Evolutionary conservation across 2,113 vertebrate species (phyloP).

Genomic region (Pterocles orientalis): DNA sequence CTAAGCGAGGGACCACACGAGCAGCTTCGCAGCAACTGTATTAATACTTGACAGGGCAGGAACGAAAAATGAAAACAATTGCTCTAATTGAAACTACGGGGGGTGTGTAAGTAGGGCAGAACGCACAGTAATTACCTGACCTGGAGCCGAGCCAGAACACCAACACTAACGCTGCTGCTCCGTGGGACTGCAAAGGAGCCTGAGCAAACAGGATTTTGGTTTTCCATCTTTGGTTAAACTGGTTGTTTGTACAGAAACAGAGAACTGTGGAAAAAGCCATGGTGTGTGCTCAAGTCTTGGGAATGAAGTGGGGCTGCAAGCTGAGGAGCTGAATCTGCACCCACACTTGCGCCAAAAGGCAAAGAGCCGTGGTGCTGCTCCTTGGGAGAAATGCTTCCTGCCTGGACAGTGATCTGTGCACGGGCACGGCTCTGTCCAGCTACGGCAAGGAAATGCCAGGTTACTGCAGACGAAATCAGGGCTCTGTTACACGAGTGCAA

Average conservation of each 20-base stretch:
- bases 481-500: not conserved
- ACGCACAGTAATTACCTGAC: slow-evolving; percentile 60
- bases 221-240: not conserved
- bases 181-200: not conserved
- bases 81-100: slow-evolving; percentile 62
- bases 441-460: not conserved
- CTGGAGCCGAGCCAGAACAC: slow-evolving; percentile 37
- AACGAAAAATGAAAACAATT: slow-evolving; percentile 59
- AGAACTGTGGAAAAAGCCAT: not conserved
- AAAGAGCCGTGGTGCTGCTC: not conserved
- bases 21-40: slow-evolving; percentile 1
- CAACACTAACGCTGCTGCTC: not conserved
- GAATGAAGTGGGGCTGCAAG: not conserved
- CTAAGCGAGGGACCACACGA: not conserved
- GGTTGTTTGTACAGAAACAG: not conserved
- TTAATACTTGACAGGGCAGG: slow-evolving; percentile 54
- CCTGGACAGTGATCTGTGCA: not conserved
- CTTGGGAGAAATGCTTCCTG: not conserved
- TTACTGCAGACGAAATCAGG: not conserved
- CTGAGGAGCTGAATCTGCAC: not conserved
- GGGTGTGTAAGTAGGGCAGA: slow-evolving; percentile 48
- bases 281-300: not conserved
- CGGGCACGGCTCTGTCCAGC: not conserved
- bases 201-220: not conserved
- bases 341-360: not conserved